Conservation (phyloP, 2,797 vertebrate species). For the Brachyalestes nurse region DNA sequence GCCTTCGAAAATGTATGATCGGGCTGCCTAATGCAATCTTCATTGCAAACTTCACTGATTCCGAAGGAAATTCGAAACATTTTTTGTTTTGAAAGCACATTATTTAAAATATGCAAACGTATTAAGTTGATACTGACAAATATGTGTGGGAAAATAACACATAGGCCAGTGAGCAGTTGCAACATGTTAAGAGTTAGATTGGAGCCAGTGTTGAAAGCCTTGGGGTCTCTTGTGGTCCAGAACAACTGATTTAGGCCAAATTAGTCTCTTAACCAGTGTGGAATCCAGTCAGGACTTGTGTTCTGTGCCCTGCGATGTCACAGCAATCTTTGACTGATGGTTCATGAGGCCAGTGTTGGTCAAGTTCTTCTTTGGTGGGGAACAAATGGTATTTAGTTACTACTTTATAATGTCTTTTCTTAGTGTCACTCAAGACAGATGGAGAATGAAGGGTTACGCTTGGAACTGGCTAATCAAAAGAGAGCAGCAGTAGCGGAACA, state of each 20-base stretch:
- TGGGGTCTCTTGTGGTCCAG: too few species aligned
- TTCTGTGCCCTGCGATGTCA: not conserved
- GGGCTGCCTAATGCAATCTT: too few species aligned
- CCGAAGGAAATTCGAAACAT: too few species aligned
- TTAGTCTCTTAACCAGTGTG: not conserved
- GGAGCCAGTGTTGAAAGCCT: not conserved
- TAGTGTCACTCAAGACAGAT: conserved; percentile 67
- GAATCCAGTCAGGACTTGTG: too few species aligned
- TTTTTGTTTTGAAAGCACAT: not conserved
- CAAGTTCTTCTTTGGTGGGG: not conserved
- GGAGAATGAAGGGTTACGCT: conserved; percentile 55
- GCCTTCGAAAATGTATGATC: not conserved
- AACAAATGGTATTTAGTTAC: not conserved
- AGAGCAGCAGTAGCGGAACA: conserved; percentile 65
- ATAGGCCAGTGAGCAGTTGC: too few species aligned
- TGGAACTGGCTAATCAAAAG: conserved; percentile 64
- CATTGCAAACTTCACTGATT: too few species aligned
- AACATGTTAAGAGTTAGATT: too few species aligned
- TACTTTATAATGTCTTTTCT: not conserved
- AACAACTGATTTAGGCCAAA: not conserved
- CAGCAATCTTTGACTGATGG: not conserved
- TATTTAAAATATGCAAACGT: not conserved
- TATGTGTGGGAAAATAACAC: too few species aligned
- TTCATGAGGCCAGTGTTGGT: not conserved
- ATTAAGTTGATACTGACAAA: not conserved